Conservation (phyloP, 2,113 vertebrate species). For the Nothobranchius kuhntae region DNA sequence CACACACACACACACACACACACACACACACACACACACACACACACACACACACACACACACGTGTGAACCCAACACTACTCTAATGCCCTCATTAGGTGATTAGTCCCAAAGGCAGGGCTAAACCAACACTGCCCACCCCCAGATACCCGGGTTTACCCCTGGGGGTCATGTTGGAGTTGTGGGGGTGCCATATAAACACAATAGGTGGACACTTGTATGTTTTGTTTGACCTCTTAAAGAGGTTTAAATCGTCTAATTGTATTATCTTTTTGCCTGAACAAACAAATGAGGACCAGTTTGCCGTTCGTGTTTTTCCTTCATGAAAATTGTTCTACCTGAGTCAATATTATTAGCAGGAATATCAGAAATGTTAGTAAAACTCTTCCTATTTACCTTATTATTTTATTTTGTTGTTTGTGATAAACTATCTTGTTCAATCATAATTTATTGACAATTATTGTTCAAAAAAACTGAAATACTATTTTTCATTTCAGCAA, state of each 20-base stretch:
- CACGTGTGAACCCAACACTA: constrained; percentile 69
- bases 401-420: no score
- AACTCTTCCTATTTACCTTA: no score
- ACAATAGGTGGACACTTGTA: constrained; percentile 20
- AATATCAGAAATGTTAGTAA: neutral
- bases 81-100: constrained; percentile 76
- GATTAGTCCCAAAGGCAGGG: constrained; percentile 73
- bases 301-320: neutral
- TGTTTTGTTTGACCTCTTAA: constrained; percentile 11
- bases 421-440: no score
- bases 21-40: no score
- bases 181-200: constrained; percentile 23
- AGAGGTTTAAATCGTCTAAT: neutral
- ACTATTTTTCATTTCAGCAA: no score
- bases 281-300: neutral
- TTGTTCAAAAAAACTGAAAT: no score
- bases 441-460: no score
- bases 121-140: constrained; percentile 63
- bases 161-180: constrained; percentile 35
- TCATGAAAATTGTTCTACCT: neutral
- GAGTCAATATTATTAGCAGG: neutral
- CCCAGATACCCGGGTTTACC: constrained; percentile 48
- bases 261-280: neutral
- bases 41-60: no score
- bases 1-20: no score